phyloP scores from a whole-genome alignment of 2,113 vertebrate species.

The mouse (Mus musculus) region GRCm39 chr10:110409001-110409500 shows the following conservation, averaged over 20 bases:
- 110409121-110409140: not conserved
- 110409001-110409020: not conserved
- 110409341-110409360: not conserved
- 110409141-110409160: not conserved
- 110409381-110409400: not conserved
- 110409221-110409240: not conserved
- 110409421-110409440: not conserved
- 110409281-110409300: not conserved
- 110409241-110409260: not conserved
- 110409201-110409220: not conserved
- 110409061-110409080: not conserved
- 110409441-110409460: not conserved
- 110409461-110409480: constrained; percentile 4
- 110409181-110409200: not conserved
- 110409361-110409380: constrained; percentile 5
- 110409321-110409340: not conserved
- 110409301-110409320: not conserved
- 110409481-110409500: not conserved
- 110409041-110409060: not conserved
- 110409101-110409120: not conserved
- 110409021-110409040: not conserved
- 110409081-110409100: constrained; percentile 23
- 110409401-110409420: not conserved
- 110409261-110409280: not conserved
- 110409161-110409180: not conserved